A percentile compares a stretch with the other conserved stretches of the same genome.
Conservation (phyloP, 2,113 vertebrate species). For the Gavialis gangeticus region DNA sequence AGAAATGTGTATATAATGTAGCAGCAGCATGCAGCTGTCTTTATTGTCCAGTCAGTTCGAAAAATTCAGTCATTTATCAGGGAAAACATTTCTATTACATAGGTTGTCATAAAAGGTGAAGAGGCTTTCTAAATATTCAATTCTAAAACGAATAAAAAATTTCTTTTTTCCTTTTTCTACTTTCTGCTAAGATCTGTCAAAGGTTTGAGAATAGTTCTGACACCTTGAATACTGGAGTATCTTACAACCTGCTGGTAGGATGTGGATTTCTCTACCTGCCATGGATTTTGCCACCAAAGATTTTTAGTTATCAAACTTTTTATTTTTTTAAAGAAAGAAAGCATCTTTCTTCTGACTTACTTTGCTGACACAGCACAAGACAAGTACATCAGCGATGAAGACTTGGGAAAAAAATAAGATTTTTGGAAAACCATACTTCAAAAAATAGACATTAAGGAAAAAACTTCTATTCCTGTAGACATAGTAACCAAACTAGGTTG, state of each 20-base stretch:
- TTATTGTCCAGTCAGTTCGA: background rate
- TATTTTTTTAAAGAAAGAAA: conserved; percentile 12
- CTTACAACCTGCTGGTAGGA: background rate
- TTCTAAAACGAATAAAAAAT: background rate
- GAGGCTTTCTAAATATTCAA: background rate
- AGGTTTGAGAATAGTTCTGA: conserved; percentile 42
- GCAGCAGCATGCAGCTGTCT: background rate
- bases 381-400: background rate
- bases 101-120: background rate
- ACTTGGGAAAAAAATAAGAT: background rate
- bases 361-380: background rate
- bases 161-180: background rate
- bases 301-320: conserved; percentile 31
- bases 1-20: background rate
- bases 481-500: background rate
- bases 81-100: background rate
- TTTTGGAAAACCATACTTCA: background rate
- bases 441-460: background rate
- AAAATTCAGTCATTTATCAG: background rate
- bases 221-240: conserved; percentile 12
- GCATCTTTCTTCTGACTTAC: conserved; percentile 28
- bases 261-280: background rate
- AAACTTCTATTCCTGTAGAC: background rate
- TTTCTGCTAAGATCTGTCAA: background rate
- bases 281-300: conserved; percentile 29